These are phyloP conservation scores for Champsocephalus gunnari DNA, from an alignment of 2,797 vertebrate genomes.

Conservation along the genomic window DNA sequence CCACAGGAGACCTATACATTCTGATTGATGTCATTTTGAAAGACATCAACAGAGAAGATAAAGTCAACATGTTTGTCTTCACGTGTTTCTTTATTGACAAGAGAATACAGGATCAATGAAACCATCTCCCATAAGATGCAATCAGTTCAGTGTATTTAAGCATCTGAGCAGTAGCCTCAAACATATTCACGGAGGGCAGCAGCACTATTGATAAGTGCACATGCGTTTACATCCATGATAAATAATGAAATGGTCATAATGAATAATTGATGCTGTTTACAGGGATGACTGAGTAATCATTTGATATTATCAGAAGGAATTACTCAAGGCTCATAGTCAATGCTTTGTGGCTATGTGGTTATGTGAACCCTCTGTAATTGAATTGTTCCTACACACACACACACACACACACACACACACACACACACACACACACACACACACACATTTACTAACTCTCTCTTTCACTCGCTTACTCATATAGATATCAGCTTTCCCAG, in stretches of 20 bases:
- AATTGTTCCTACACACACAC: conserved; percentile 6
- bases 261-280: conserved; percentile 43
- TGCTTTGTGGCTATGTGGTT: neutral
- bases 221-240: conserved; percentile 18
- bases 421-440: neutral
- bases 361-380: conserved; percentile 11
- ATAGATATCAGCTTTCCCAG: conserved; percentile 48
- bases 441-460: conserved; percentile 2
- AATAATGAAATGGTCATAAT: conserved; percentile 35
- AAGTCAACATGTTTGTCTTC: neutral
- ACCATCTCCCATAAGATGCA: conserved; percentile 1
- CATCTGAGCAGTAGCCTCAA: neutral
- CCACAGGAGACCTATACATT: neutral
- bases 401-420: conserved; percentile 22
- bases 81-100: neutral
- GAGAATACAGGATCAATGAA: conserved; percentile 14
- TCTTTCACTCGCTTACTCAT: conserved; percentile 20
- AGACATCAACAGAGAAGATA: conserved; percentile 2
- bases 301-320: conserved; percentile 21
- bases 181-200: neutral
- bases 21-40: conserved; percentile 15
- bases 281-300: neutral
- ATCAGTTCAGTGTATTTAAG: neutral
- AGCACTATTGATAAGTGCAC: conserved; percentile 5
- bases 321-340: neutral